phyloP scores from a whole-genome alignment of 2,888 invertebrate species.

The Bugulina stolonifera region DNA sequence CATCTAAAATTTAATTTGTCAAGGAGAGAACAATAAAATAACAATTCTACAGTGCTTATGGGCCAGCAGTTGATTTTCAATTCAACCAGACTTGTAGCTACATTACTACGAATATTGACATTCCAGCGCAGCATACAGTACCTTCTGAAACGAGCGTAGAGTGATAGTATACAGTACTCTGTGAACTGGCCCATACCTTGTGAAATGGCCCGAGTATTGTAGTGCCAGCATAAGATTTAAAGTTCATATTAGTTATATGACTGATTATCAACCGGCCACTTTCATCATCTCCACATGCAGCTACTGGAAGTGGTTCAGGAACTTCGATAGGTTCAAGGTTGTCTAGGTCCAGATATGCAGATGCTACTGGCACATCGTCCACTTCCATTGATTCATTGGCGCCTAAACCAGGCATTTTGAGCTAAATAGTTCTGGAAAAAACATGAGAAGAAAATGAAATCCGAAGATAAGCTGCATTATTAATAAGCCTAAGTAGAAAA shows the following conservation, averaged over 20 bases:
- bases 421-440: too few relatives aligned
- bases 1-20: too few relatives aligned
- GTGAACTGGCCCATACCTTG: constrained; percentile 63
- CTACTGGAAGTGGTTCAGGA: constrained; percentile 25
- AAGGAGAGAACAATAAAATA: too few relatives aligned
- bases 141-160: too few relatives aligned
- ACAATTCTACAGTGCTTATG: too few relatives aligned
- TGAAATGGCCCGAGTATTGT: constrained; percentile 87
- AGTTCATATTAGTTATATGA: constrained; percentile 83
- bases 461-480: not conserved
- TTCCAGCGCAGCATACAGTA: too few relatives aligned
- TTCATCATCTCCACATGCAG: constrained; percentile 19
- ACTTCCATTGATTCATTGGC: not conserved
- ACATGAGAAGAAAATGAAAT: not conserved
- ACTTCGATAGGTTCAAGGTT: constrained; percentile 28
- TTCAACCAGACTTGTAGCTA: too few relatives aligned
- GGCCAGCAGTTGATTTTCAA: too few relatives aligned
- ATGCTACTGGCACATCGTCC: not conserved
- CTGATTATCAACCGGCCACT: constrained; percentile 72
- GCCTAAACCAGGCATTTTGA: not conserved
- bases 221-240: constrained; percentile 89
- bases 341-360: not conserved
- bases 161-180: too few relatives aligned
- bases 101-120: too few relatives aligned
- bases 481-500: too few relatives aligned